Conservation (phyloP, 2,113 vertebrate species). For the Nansenia antarctica region DNA sequence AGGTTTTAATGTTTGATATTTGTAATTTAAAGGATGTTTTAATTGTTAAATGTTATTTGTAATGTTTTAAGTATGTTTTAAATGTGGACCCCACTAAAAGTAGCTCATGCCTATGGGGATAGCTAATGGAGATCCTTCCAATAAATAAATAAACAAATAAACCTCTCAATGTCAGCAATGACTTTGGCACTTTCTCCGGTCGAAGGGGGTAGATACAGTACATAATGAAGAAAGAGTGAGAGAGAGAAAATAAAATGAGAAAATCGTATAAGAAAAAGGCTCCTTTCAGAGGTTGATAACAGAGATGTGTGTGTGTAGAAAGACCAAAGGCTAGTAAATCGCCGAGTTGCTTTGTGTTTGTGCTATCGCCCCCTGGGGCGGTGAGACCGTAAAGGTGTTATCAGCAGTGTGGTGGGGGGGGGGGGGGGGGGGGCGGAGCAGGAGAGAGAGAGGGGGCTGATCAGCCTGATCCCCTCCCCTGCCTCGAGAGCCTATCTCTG, state of each 20-base stretch:
- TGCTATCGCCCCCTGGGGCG: slow-evolving; percentile 23
- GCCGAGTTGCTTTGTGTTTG: background rate
- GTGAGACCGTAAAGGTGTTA: slow-evolving; percentile 52
- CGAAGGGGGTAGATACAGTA: too few relatives aligned
- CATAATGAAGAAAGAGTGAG: background rate
- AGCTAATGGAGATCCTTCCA: too few relatives aligned
- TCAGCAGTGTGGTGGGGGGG: slow-evolving; percentile 37
- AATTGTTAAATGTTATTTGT: too few relatives aligned
- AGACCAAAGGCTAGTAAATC: background rate
- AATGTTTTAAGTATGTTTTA: too few relatives aligned
- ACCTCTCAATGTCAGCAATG: background rate
- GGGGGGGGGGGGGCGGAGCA: slow-evolving; percentile 22
- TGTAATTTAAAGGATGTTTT: too few relatives aligned
- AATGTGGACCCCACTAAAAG: too few relatives aligned
- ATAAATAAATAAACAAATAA: too few relatives aligned
- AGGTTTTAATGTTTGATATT: too few relatives aligned
- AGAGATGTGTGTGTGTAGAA: background rate
- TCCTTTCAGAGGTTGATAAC: background rate
- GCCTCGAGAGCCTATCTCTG: slow-evolving; percentile 59
- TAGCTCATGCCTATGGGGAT: too few relatives aligned
- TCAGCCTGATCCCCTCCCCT: slow-evolving; percentile 48
- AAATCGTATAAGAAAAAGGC: background rate
- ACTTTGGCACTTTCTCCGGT: background rate
- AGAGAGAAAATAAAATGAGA: background rate
- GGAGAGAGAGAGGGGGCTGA: slow-evolving; percentile 33